phyloP scores from a whole-genome alignment of 1,140 invertebrate species.

The Linepithema humile region DNA sequence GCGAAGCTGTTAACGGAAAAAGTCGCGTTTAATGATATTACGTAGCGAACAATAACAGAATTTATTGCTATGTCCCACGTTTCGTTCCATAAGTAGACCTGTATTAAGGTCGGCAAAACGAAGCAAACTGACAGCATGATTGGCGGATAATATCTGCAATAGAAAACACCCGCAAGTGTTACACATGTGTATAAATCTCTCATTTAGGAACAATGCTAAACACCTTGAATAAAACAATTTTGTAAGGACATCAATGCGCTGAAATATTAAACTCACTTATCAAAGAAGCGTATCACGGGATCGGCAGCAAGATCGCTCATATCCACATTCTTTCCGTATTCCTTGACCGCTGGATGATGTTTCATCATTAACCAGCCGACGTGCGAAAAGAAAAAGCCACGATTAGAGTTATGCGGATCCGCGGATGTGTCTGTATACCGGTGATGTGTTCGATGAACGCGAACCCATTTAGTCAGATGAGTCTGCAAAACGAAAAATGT shows the following conservation, averaged over 20 bases:
- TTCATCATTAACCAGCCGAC: constrained; percentile 92
- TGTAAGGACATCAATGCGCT: too few relatives aligned
- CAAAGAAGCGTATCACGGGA: too few relatives aligned
- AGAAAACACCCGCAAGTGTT: too few relatives aligned
- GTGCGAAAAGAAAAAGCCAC: constrained; percentile 94
- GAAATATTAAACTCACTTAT: too few relatives aligned
- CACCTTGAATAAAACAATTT: too few relatives aligned
- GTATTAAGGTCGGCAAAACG: constrained; percentile 90
- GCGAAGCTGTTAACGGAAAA: constrained; percentile 96
- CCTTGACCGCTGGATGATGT: constrained; percentile 90
- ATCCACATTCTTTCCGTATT: constrained; percentile 87
- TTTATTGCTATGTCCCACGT: constrained; percentile 85
- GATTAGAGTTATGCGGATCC: constrained; percentile 91
- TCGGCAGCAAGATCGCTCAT: constrained; percentile 90
- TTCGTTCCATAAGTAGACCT: constrained; percentile 91
- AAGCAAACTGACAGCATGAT: constrained; percentile 90
- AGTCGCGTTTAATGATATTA: constrained; percentile 91
- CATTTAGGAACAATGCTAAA: too few relatives aligned
- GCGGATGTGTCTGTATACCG: constrained; percentile 92
- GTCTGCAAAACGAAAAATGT: too few relatives aligned
- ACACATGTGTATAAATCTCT: too few relatives aligned
- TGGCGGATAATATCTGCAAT: constrained; percentile 88
- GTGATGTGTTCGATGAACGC: constrained; percentile 88
- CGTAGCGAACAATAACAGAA: constrained; percentile 89
- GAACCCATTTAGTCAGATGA: too few relatives aligned